A percentile compares a stretch with the other conserved stretches of the same genome.
Conservation (phyloP, 1,140 invertebrate genomes). For the Ericerus pela region DNA sequence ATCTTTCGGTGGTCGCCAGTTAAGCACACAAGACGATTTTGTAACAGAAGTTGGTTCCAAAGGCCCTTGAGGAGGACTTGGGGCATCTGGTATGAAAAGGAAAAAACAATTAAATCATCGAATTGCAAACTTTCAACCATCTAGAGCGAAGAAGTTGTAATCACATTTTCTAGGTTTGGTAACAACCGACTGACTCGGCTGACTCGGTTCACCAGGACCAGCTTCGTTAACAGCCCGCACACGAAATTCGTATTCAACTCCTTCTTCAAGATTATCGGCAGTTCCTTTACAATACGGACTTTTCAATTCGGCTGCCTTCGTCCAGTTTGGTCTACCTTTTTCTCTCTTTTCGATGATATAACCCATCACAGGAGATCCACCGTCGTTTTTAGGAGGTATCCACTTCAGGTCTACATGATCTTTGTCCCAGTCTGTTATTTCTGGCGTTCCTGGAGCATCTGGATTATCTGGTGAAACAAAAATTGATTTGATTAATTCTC, state of each 20-base stretch:
- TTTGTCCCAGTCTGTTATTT: slow-evolving; percentile 86
- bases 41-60: slow-evolving; percentile 65
- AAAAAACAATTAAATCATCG: background rate
- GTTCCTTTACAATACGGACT: slow-evolving; percentile 64
- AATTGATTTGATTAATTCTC: background rate
- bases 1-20: slow-evolving; percentile 81
- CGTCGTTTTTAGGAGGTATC: slow-evolving; percentile 74
- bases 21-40: slow-evolving; percentile 62
- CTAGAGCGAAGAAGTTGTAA: slow-evolving; percentile 27
- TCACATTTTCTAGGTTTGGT: slow-evolving; percentile 76
- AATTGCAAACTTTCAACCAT: background rate
- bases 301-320: slow-evolving; percentile 62
- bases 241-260: slow-evolving; percentile 73
- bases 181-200: slow-evolving; percentile 52
- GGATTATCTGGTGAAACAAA: slow-evolving; percentile 53
- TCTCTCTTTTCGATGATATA: slow-evolving; percentile 90
- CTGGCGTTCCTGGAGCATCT: slow-evolving; percentile 73
- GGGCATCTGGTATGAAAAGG: slow-evolving; percentile 42
- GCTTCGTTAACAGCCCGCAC: slow-evolving; percentile 67
- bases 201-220: slow-evolving; percentile 61
- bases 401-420: slow-evolving; percentile 85
- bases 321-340: slow-evolving; percentile 71
- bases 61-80: slow-evolving; percentile 74
- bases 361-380: slow-evolving; percentile 80
- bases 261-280: slow-evolving; percentile 66